Base-by-base conservation (phyloP, 1,140 invertebrate genomes). In the Drosophila ercepeae region DNA sequence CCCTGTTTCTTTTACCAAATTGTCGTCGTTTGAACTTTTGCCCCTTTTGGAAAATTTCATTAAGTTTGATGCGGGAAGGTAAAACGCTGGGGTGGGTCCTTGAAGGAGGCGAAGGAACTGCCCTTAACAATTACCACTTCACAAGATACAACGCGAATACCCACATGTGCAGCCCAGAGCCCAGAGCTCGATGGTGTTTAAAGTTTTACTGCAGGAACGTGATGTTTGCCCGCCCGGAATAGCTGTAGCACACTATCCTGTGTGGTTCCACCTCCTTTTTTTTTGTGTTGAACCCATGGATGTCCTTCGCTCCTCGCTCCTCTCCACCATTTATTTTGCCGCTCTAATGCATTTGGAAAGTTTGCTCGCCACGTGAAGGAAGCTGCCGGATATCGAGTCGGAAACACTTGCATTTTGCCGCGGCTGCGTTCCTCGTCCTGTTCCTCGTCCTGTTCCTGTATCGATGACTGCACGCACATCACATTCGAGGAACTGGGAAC, bases 321-420 rank as follows among this genome's bases (percentile, higher is more conserved):
- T 6, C 16, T 21, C 11, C 46, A 9, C 9, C 21, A 42, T 42
- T 42, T 9, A 42, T 9, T 42, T 16, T 39, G 36, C 36, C 36
- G 39, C 8, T 42, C 52, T 76, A 84, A 84, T 84, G 81, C 81
- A 81, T 77, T 81, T 81, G 72, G 46, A 86, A 86, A 79, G 81
- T 84, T 84, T 77, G 61, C 29, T n/a, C 55, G 42, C 60, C 70
- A 53, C 57, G 76, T 75, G 77, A 68, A 61, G 76, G 52, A 64
- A 73, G 68, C 57, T 72, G 72, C 57, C 75, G 81, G 81, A 86
- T 84, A 88, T 88, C 84, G 86, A 78, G 84, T 78, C 84, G 83
- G 78, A 89, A 89, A 78, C 78, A 89, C 78, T 88, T 88, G 82
- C 84, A 88, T 57, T 48, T 77, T 49, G 54, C 52, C 60, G 46